Percentiles rank a stretch among this genome's conserved stretches.
Evolutionary conservation across 2,888 invertebrate species (phyloP).

Genomic region (Pheosia gnoma): DNA sequence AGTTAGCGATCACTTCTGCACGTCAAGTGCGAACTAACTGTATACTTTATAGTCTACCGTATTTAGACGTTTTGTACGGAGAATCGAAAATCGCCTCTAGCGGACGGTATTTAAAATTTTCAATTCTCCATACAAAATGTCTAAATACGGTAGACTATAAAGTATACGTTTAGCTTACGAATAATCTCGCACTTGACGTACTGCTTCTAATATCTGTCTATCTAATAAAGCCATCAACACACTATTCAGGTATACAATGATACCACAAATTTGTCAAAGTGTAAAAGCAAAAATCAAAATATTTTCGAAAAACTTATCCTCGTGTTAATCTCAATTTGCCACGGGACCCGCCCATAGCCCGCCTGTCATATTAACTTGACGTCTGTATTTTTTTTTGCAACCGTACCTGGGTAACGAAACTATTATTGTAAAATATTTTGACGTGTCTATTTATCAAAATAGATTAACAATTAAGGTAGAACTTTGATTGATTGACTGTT

Average conservation of each 20-base stretch:
- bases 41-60: too few relatives aligned
- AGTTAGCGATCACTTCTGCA: too few relatives aligned
- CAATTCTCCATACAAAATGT: too few relatives aligned
- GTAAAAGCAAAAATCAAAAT: slow-evolving; percentile 47
- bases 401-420: background rate
- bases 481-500: background rate
- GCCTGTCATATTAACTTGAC: slow-evolving; percentile 78
- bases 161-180: too few relatives aligned
- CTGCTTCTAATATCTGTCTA: too few relatives aligned
- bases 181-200: too few relatives aligned
- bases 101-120: too few relatives aligned
- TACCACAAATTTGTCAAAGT: slow-evolving; percentile 30
- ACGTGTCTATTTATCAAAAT: background rate
- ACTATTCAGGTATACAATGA: slow-evolving; percentile 38
- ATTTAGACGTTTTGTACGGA: too few relatives aligned
- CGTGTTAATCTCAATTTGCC: slow-evolving; percentile 64
- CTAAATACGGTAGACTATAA: too few relatives aligned
- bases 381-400: slow-evolving; percentile 56
- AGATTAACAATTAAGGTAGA: background rate
- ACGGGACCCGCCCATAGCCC: slow-evolving; percentile 67
- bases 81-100: too few relatives aligned
- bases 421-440: slow-evolving; percentile 1
- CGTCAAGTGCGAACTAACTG: too few relatives aligned
- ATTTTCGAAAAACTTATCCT: slow-evolving; percentile 50
- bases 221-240: too few relatives aligned